Evolutionary conservation across 1,140 invertebrate species (phyloP).

Genomic region (Drosophila bocki): DNA sequence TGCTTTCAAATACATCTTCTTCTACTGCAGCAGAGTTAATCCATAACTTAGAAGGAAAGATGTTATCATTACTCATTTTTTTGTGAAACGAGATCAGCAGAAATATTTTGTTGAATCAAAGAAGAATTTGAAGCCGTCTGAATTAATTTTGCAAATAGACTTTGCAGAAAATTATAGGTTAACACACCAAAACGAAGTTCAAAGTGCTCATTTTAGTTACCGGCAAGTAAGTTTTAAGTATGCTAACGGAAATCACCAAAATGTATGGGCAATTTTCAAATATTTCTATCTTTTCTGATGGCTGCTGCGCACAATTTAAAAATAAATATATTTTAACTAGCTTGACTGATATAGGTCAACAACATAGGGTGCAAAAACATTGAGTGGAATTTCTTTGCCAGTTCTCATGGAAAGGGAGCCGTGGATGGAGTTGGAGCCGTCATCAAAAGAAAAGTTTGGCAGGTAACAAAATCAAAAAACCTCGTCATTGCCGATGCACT

Average conservation of each 20-base stretch:
- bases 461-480: no score
- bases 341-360: neutral
- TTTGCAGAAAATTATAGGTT: conserved; percentile 29
- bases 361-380: neutral
- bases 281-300: conserved; percentile 16
- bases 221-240: conserved; percentile 4
- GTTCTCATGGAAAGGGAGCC: neutral
- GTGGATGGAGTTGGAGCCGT: conserved; percentile 3
- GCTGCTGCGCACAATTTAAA: conserved; percentile 19
- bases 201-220: conserved; percentile 33
- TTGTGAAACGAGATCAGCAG: neutral
- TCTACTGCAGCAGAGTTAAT: no score
- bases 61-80: neutral
- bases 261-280: neutral
- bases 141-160: conserved; percentile 21
- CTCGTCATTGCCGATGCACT: no score
- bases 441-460: neutral
- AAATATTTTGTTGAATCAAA: neutral
- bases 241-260: conserved; percentile 2
- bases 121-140: conserved; percentile 5
- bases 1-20: no score
- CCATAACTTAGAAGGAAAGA: no score
- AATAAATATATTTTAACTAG: conserved; percentile 8
- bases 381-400: conserved; percentile 13
- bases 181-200: conserved; percentile 24